A percentile compares a stretch with the other conserved stretches of the same genome.
These are phyloP conservation scores for Venustaconcha ellipsiformis DNA, from an alignment of 1,140 invertebrate species.

Conservation along the genomic window DNA sequence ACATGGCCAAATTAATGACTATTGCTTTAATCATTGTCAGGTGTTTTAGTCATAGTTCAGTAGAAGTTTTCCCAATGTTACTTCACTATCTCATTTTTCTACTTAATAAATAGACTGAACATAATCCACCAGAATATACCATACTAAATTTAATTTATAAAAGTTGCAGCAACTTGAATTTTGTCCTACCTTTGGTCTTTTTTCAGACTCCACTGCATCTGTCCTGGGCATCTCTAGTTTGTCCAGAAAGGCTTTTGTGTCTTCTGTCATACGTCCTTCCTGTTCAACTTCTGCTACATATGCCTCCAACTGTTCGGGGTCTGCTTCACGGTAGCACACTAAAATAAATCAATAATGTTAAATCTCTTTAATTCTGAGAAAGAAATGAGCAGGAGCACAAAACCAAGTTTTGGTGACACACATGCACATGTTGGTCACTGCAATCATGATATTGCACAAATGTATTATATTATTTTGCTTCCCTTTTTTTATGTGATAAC, in stretches of 20 bases:
- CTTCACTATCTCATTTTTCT: neutral
- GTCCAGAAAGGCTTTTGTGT: conserved; percentile 47
- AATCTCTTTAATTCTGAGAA: neutral
- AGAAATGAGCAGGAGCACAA: neutral
- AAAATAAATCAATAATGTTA: conserved; percentile 6
- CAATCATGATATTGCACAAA: neutral
- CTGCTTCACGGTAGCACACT: conserved; percentile 59
- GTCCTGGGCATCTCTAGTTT: conserved; percentile 37
- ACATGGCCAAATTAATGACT: conserved; percentile 2
- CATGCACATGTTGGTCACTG: neutral
- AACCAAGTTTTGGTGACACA: neutral
- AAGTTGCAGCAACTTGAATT: neutral
- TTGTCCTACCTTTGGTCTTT: neutral
- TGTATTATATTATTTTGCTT: too few relatives aligned
- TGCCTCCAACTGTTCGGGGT: conserved; percentile 46
- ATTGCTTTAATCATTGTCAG: neutral
- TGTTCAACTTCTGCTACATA: conserved; percentile 54
- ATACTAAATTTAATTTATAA: neutral
- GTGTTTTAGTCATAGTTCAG: too few relatives aligned
- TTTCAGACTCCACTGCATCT: neutral
- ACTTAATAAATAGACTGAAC: neutral
- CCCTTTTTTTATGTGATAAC: too few relatives aligned
- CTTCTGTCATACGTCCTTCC: conserved; percentile 52
- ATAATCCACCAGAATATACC: neutral
- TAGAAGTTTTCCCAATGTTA: neutral